phyloP scores from a whole-genome alignment of 1,140 invertebrate species.

The Drosophila ambigua region DNA sequence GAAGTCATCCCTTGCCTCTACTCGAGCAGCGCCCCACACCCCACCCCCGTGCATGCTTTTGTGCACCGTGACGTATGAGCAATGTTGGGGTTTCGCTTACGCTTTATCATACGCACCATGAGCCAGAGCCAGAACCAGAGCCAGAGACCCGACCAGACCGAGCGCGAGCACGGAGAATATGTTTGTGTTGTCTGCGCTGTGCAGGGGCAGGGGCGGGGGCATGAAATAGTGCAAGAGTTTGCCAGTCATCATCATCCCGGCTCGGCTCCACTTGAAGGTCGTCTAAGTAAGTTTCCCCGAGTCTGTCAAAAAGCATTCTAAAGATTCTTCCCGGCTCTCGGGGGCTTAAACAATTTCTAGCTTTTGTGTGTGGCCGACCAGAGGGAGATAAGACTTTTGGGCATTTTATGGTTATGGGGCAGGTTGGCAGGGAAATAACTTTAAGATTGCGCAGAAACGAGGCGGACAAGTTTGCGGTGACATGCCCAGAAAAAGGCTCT shows the following conservation, averaged over 20 bases:
- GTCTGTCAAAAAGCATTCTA: slow-evolving; percentile 49
- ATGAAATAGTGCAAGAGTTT: slow-evolving; percentile 28
- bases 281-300: slow-evolving; percentile 45
- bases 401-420: slow-evolving; percentile 16
- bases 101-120: slow-evolving; percentile 70
- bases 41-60: slow-evolving; percentile 9
- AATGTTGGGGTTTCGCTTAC: slow-evolving; percentile 58
- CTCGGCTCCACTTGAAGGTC: slow-evolving; percentile 41
- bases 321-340: slow-evolving; percentile 34
- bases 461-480: not conserved
- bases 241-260: slow-evolving; percentile 34
- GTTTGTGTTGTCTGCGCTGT: slow-evolving; percentile 5
- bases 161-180: not conserved
- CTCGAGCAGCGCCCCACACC: not conserved
- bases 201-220: not conserved
- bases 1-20: slow-evolving; percentile 41
- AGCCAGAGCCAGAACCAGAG: not conserved
- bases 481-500: too few species aligned
- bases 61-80: slow-evolving; percentile 73
- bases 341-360: slow-evolving; percentile 28
- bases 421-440: slow-evolving; percentile 10
- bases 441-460: slow-evolving; percentile 2
- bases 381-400: slow-evolving; percentile 22
- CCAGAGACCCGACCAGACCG: slow-evolving; percentile 7
- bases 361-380: slow-evolving; percentile 13